phyloP scores from a whole-genome alignment of 37 sponge, comb jelly and placozoan species.

The Crambe crambe region DNA sequence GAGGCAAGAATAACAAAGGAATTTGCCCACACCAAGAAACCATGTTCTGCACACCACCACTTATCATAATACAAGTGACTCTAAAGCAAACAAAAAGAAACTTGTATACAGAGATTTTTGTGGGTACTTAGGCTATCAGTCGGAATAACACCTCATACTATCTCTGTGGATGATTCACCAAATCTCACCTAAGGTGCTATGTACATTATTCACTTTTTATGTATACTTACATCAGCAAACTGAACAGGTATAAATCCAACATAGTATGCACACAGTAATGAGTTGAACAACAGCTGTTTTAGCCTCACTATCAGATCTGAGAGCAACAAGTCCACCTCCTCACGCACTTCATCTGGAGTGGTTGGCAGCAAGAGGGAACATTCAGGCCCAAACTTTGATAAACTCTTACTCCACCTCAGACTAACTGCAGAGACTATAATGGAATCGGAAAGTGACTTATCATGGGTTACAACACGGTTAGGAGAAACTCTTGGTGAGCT shows the following conservation, averaged over 20 bases:
- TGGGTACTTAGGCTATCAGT: no score
- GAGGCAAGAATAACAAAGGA: slow-evolving; percentile 72
- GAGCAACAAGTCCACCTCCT: slow-evolving; percentile 64
- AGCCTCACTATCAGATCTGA: slow-evolving; percentile 65
- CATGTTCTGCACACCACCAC: slow-evolving; percentile 83
- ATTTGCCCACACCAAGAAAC: slow-evolving; percentile 76
- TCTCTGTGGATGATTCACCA: background rate
- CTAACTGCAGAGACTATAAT: background rate
- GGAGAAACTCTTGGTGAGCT: background rate
- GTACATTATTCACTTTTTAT: background rate
- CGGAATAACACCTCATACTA: background rate
- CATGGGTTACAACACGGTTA: background rate
- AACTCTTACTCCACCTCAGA: background rate
- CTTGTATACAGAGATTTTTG: background rate
- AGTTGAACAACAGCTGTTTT: slow-evolving; percentile 84
- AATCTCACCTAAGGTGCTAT: background rate
- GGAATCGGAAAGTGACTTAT: background rate
- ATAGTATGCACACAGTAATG: slow-evolving; percentile 83
- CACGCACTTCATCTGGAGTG: slow-evolving; percentile 61
- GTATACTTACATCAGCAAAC: slow-evolving; percentile 82
- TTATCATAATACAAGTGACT: slow-evolving; percentile 73
- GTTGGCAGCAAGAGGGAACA: slow-evolving; percentile 40
- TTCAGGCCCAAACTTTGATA: slow-evolving; percentile 19
- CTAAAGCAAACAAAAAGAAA: slow-evolving; percentile 16
- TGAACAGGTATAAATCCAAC: slow-evolving; percentile 77